Percentiles rank a stretch among this genome's conserved stretches.
Conservation (phyloP, 2,888 invertebrate species). For the Allygus modestus region DNA sequence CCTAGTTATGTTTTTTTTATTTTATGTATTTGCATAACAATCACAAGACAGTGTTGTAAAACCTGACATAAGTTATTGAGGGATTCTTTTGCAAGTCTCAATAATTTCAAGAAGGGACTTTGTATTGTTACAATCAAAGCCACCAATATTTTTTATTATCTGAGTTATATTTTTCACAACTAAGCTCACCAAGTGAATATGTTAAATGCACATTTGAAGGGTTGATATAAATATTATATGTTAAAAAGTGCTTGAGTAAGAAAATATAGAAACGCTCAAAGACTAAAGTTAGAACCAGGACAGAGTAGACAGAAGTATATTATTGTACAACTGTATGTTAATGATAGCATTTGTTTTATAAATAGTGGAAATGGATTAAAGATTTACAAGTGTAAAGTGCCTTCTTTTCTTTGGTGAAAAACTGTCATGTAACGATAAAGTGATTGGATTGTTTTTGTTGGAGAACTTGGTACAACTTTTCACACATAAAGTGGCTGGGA, state of each 20-base stretch:
- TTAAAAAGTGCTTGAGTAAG: slow-evolving; percentile 12
- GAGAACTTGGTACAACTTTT: no score
- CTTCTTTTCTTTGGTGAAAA: slow-evolving; percentile 11
- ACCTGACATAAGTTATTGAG: no score
- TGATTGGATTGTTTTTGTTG: no score
- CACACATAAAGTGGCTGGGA: no score
- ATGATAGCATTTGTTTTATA: slow-evolving; percentile 8
- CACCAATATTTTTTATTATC: no score
- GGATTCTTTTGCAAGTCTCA: no score
- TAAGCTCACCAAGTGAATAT: not conserved
- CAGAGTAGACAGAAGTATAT: not conserved
- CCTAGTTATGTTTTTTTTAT: no score
- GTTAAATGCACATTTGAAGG: not conserved
- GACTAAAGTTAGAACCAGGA: not conserved
- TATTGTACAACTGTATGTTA: not conserved
- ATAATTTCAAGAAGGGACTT: no score
- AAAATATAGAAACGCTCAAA: slow-evolving; percentile 17
- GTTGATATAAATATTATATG: not conserved
- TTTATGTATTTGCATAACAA: no score
- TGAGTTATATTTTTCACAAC: not conserved
- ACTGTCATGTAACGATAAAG: no score
- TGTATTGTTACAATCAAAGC: no score
- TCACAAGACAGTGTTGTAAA: no score
- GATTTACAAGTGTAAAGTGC: not conserved
- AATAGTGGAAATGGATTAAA: not conserved